These are phyloP conservation scores for Theocolax elegans DNA, from an alignment of 1,140 invertebrate species.

Conservation along the genomic window DNA sequence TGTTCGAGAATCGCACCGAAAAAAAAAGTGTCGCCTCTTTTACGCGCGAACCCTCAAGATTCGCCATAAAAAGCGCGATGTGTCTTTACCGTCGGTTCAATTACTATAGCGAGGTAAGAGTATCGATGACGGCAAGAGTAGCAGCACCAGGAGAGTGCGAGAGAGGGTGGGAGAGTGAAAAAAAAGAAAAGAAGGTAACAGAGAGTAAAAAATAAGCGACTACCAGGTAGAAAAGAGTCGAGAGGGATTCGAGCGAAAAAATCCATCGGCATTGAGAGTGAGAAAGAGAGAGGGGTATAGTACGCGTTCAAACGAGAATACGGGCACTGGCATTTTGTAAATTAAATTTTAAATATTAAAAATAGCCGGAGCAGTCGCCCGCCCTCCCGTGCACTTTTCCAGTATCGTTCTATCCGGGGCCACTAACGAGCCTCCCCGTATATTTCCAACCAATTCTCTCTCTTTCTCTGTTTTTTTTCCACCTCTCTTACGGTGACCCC, in stretches of 20 bases:
- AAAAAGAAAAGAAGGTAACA: background rate
- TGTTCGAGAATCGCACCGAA: no score
- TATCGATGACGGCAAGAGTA: background rate
- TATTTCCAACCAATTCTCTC: conserved; percentile 7
- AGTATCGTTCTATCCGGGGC: conserved; percentile 38
- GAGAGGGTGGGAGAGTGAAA: background rate
- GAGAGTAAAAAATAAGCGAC: background rate
- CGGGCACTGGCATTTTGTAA: conserved; percentile 61
- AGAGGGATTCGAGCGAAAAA: background rate
- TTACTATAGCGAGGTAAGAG: background rate
- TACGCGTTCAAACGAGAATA: conserved; percentile 43
- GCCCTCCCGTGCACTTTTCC: conserved; percentile 36
- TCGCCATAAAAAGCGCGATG: conserved; percentile 4
- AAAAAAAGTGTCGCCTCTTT: conserved; percentile 26
- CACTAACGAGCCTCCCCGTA: conserved; percentile 42
- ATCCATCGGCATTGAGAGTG: conserved; percentile 7
- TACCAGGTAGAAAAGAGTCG: conserved; percentile 2
- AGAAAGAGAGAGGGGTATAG: conserved; percentile 10
- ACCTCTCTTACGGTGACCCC: background rate
- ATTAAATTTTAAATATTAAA: conserved; percentile 67
- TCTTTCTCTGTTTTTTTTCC: background rate
- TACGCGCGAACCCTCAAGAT: conserved; percentile 1
- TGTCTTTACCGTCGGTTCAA: background rate
- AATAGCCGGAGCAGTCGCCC: conserved; percentile 51
- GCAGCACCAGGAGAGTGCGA: background rate